phyloP scores from a whole-genome alignment of 2,888 invertebrate species.

The Drosophila rubida region DNA sequence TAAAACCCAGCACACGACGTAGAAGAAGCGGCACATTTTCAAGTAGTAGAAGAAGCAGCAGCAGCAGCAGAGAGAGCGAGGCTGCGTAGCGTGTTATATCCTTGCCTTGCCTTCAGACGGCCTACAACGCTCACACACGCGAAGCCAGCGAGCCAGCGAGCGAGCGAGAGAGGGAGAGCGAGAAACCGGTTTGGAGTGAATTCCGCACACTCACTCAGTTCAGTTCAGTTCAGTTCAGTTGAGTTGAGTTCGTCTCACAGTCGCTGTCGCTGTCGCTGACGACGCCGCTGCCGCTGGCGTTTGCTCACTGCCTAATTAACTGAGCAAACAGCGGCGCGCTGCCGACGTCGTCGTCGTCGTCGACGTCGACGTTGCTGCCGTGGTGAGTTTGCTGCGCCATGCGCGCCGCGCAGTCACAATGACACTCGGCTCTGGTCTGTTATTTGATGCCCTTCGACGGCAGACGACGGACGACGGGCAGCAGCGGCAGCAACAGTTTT shows the following conservation, averaged over 20 bases:
- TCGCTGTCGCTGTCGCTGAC: neutral
- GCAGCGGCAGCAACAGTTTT: constrained; percentile 39
- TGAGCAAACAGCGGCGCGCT: constrained; percentile 60
- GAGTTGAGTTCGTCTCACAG: neutral
- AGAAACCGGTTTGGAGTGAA: constrained; percentile 65
- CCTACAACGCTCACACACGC: constrained; percentile 28
- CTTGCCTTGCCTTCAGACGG: constrained; percentile 57
- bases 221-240: constrained; percentile 4
- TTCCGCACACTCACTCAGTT: constrained; percentile 37
- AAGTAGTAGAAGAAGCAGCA: neutral
- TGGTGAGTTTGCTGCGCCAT: constrained; percentile 58
- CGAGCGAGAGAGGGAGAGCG: constrained; percentile 9
- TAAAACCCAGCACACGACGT: constrained; percentile 33
- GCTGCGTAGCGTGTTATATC: constrained; percentile 60
- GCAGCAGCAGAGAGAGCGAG: constrained; percentile 11
- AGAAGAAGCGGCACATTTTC: neutral
- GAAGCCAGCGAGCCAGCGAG: neutral
- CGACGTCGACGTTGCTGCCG: constrained; percentile 56
- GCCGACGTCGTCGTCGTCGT: constrained; percentile 25
- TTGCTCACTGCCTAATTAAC: constrained; percentile 67
- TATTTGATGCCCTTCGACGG: constrained; percentile 54
- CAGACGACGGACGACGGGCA: constrained; percentile 48
- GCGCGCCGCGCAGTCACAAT: constrained; percentile 14
- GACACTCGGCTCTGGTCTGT: constrained; percentile 12
- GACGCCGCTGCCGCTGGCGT: constrained; percentile 18